Base-by-base conservation (phyloP, 2,113 vertebrate genomes). In the Microcebus lehilahytsara region DNA sequence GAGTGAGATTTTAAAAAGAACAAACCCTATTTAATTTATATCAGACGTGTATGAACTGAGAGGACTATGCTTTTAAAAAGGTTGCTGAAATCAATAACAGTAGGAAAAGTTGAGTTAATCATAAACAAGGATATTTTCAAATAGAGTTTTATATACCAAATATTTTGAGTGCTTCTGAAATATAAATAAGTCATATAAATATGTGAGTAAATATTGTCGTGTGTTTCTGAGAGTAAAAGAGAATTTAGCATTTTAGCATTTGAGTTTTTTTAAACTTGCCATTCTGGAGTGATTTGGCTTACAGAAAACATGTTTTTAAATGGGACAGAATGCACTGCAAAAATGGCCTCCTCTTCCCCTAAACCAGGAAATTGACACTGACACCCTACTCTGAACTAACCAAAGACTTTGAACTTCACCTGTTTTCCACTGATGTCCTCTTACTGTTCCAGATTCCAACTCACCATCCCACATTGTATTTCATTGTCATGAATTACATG, bases 271-370 rank as follows among this genome's bases (percentile, higher is more conserved):
- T 92, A 19, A 69, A 78, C 37, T 62, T 60, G n/a, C 19, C 78
- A 42, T 78, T 95, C 95, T 83, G n/a, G n/a, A 94, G 93, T 74
- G 46, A 74, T 94, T 83, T 74, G 40, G 37, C 49, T 42, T 85
- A 72, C 4, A 91, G 92, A 77, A 58, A 25, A 46, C 12, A 25
- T 34, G 60, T 89, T 84, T 74, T 80, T 4, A 80, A 91, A 71
- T 46, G 66, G 3, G 30, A 69, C n/a, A 80, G 56, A 91, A 49
- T 46, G 6, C 20, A n/a, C 91, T 75, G 10, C 27, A 78, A 27
- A 72, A 60, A 62, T 66, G 30, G 2, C 85, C 22, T 85, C 37
- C 53, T 25, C 25, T 72, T 77, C 67, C 16, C 58, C 37, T 14
- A 27, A 64, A 60, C 46, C 72, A 67, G 85, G 25, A 90, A 84